Percentiles rank a stretch among this genome's conserved stretches.
Conservation (phyloP, 2,797 vertebrate genomes). For the Leuciscus waleckii region DNA sequence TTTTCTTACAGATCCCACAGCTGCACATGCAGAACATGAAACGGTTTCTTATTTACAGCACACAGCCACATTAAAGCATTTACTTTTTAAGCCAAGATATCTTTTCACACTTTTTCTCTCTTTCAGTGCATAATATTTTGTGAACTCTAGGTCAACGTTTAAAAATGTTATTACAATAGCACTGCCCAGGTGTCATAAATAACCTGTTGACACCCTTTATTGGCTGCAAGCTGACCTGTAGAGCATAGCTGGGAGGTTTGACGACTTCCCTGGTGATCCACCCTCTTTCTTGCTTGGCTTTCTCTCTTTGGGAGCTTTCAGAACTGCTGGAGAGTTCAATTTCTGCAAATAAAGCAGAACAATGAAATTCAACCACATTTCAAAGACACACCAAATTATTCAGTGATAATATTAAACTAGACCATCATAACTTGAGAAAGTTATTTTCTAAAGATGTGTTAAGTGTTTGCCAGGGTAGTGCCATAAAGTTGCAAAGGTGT, state of each 20-base stretch:
- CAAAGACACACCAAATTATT: neutral
- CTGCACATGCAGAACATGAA: slow-evolving; percentile 72
- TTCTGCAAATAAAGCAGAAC: slow-evolving; percentile 77
- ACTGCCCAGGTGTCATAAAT: neutral
- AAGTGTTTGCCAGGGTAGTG: neutral
- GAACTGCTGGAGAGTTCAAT: slow-evolving; percentile 89
- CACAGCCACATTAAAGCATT: slow-evolving; percentile 17
- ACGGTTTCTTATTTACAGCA: neutral
- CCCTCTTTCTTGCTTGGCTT: slow-evolving; percentile 98
- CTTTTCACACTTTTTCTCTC: neutral
- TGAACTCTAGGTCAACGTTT: neutral
- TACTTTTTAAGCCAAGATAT: neutral
- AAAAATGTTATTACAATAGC: neutral
- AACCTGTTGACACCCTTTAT: neutral
- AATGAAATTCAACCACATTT: neutral
- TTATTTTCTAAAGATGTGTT: neutral
- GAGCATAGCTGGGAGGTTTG: slow-evolving; percentile 88
- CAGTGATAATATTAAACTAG: neutral
- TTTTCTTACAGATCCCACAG: slow-evolving; percentile 99
- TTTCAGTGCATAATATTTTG: neutral
- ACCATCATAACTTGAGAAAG: neutral
- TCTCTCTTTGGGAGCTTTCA: slow-evolving; percentile 95
- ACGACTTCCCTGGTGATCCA: slow-evolving; percentile 87
- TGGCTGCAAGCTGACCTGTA: slow-evolving; percentile 83
- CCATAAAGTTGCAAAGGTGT: neutral